Percentiles rank a stretch among this genome's conserved stretches.
Conservation (phyloP, 2,113 vertebrate species). For the Cebus imitator region DNA sequence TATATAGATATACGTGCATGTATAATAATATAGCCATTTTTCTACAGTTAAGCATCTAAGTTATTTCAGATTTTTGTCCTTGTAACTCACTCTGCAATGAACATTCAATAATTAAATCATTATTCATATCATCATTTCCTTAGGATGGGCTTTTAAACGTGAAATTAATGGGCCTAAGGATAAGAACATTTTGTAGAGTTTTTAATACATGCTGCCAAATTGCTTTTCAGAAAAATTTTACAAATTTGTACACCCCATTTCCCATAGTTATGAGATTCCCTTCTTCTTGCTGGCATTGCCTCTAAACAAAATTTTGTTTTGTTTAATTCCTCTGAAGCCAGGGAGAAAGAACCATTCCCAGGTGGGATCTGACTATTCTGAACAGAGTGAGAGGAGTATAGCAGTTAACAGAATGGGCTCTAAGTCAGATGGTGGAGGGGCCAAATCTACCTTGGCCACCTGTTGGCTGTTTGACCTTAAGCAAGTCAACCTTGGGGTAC, state of each 20-base stretch:
- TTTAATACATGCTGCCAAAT: background rate
- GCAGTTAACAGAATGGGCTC: background rate
- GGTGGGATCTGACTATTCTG: background rate
- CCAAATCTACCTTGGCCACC: background rate
- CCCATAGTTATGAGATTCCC: background rate
- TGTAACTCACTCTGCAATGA: background rate
- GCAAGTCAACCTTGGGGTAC: background rate
- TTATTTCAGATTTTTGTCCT: background rate
- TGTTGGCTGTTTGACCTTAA: background rate
- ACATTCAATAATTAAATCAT: background rate
- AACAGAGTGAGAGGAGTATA: background rate
- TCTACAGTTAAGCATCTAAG: background rate
- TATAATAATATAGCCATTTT: background rate
- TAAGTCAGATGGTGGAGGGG: background rate
- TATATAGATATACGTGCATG: background rate
- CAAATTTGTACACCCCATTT: background rate
- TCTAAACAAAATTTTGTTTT: background rate
- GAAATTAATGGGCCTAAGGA: background rate
- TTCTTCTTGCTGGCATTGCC: background rate
- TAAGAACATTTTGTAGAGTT: background rate
- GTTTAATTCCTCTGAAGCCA: conserved; percentile 1
- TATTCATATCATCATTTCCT: background rate
- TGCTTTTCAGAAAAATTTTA: background rate
- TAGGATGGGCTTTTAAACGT: background rate
- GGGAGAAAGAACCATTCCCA: background rate